Evolutionary conservation across 2,113 vertebrate genomes (phyloP).

Genomic region (Cynocephalus volans): DNA sequence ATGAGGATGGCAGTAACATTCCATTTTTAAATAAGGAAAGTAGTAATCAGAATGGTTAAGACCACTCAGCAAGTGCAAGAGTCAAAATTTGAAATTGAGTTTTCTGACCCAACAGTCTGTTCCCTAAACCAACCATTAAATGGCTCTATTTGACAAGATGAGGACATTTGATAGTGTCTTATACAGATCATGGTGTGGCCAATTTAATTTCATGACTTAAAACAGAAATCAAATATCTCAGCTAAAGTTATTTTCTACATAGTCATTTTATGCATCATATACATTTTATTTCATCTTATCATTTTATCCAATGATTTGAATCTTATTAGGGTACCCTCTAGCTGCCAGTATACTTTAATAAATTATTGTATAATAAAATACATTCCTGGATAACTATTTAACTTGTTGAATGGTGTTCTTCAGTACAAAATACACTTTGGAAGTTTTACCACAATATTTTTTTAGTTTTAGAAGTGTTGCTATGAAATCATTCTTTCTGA

Average conservation of each 20-base stretch:
- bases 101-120: not conserved
- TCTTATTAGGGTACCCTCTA: not conserved
- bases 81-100: not conserved
- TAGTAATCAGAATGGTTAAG: not conserved
- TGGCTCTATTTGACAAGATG: no score
- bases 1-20: not conserved
- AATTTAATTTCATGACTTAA: not conserved
- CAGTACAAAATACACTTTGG: not conserved
- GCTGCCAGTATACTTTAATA: not conserved
- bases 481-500: not conserved
- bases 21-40: not conserved
- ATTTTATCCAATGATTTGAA: not conserved
- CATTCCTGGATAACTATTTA: not conserved
- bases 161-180: not conserved
- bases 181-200: not conserved
- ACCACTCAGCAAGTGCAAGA: not conserved
- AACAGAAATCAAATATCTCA: not conserved
- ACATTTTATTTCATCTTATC: not conserved
- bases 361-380: not conserved
- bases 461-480: conserved; percentile 43
- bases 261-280: not conserved
- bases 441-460: not conserved
- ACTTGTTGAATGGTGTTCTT: not conserved
- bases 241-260: not conserved
- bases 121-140: not conserved